Evolutionary conservation across 2,797 vertebrate genomes (phyloP).

Genomic region (Hyperoplus lanceolatus): DNA sequence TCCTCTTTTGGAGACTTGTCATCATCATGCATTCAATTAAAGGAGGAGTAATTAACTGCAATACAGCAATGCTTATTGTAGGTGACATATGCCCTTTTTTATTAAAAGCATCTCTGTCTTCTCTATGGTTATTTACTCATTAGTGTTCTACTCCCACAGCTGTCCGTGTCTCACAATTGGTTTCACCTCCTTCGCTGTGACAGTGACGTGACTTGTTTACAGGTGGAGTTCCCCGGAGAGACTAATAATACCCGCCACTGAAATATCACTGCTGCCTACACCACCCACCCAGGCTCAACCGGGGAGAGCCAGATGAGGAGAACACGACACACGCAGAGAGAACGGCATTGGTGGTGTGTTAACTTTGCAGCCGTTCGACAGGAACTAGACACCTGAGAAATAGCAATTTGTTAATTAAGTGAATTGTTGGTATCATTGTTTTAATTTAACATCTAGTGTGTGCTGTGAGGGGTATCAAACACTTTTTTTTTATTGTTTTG

Average conservation of each 20-base stretch:
- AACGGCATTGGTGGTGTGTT: conserved; percentile 13
- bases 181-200: conserved; percentile 47
- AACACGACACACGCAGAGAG: conserved; percentile 10
- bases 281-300: conserved; percentile 14
- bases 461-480: not conserved
- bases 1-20: not conserved
- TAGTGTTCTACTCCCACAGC: conserved; percentile 18
- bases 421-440: conserved; percentile 14
- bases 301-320: conserved; percentile 25
- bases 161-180: conserved; percentile 36
- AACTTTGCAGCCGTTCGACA: conserved; percentile 24
- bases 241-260: conserved; percentile 64
- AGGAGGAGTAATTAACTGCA: not conserved
- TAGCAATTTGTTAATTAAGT: conserved; percentile 2
- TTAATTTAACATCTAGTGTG: conserved; percentile 8
- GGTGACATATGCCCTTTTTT: not conserved
- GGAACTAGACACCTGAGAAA: not conserved
- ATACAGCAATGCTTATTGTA: conserved; percentile 1
- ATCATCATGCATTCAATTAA: not conserved
- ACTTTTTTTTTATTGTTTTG: not conserved
- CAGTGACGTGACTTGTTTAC: conserved; percentile 64
- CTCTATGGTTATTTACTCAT: conserved; percentile 35
- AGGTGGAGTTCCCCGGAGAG: conserved; percentile 51
- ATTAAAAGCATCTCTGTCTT: conserved; percentile 1
- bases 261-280: conserved; percentile 58